Evolutionary conservation across 2,888 invertebrate genomes (phyloP), one percentile per base, ranked within the genome.

Genomic region (Nezara viridula): DNA sequence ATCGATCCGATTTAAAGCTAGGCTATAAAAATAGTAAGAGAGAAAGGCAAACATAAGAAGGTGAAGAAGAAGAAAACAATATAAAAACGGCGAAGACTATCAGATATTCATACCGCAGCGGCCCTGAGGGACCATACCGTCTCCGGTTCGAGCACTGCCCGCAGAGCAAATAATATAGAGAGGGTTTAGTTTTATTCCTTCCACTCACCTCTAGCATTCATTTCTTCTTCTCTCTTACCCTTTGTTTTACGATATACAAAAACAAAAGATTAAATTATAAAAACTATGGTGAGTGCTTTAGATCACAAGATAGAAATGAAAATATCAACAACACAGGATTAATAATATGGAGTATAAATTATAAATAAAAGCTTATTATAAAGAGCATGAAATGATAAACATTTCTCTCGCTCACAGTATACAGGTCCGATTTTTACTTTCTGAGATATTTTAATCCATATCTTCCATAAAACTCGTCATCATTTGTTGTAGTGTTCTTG

Each of bases 81-180:
- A 60, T 60, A 73, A 73, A 66, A 73, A 73, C 19, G 27, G 66
- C 27, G 66, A 73, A 37, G 2, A 37, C 66, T 73, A 73, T 73
- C 66, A 73, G 66, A 37, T 73, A 73, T 73, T 73, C 66, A 73
- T 73, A 73, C 66, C 66, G 37, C 66, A 73, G 66, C 16, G 19
- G 37, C 7, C 37, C 66, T 32, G 1, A 6, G 66, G 66, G 66
- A 73, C 66, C 19, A 32, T 16, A 73, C 66, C 2, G 0, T 16
- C 7, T 10, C 19, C 66, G 32, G 66, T 73, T 73, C 66, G 32
- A 60, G 66, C 21, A 0, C 37, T 9, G 19, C 66, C 0, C 27
- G 5, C 5, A 21, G 60, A 60, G 27, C 60, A 60, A 60, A 60
- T 60, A 73, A 73, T 73, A 73, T 37, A 73, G 12, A 32, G 6